These are phyloP conservation scores for Castor canadensis DNA, from an alignment of 2,113 vertebrate genomes.

Conservation along the genomic window DNA sequence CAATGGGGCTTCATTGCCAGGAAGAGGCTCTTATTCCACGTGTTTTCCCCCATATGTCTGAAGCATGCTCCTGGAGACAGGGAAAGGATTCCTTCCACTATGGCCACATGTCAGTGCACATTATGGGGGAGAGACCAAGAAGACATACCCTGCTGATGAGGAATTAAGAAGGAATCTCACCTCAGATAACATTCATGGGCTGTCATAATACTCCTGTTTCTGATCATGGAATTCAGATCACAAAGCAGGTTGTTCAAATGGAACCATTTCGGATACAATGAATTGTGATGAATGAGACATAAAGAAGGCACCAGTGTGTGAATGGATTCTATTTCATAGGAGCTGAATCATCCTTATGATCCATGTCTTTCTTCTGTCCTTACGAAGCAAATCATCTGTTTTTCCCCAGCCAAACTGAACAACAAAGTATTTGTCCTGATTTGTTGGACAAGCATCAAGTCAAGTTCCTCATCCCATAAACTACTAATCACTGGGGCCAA, in stretches of 20 bases:
- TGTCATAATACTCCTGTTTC: neutral
- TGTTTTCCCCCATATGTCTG: neutral
- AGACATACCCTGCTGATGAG: neutral
- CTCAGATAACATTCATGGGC: neutral
- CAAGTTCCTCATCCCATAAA: conserved; percentile 39
- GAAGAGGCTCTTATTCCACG: neutral
- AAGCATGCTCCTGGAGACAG: neutral
- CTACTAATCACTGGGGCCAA: neutral
- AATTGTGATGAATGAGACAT: conserved; percentile 13
- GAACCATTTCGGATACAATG: neutral
- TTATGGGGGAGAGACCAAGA: neutral
- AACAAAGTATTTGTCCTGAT: neutral
- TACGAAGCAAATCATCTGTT: conserved; percentile 23
- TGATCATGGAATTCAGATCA: neutral
- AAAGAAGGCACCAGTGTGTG: neutral
- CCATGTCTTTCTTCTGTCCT: neutral
- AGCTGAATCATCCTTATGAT: neutral
- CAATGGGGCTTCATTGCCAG: neutral
- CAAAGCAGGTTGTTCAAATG: neutral
- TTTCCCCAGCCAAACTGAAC: neutral
- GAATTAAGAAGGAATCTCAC: neutral
- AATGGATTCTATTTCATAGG: conserved; percentile 20
- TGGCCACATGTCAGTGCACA: neutral
- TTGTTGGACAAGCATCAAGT: neutral
- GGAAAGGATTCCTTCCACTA: neutral